These are phyloP conservation scores for Pipa parva DNA, from an alignment of 2,113 vertebrate species.

Conservation along the genomic window DNA sequence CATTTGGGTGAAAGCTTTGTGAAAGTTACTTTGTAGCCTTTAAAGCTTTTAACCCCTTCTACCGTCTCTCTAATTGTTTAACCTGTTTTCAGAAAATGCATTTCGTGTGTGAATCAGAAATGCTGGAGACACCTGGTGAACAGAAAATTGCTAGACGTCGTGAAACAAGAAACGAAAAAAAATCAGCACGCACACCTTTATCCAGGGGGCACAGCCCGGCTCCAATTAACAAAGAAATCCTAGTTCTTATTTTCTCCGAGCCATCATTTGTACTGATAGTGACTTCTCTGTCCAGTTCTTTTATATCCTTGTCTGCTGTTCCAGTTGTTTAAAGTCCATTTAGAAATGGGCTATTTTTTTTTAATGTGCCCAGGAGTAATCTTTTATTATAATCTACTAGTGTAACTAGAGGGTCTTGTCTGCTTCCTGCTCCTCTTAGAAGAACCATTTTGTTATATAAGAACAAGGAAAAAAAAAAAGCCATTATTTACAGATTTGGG, in stretches of 20 bases:
- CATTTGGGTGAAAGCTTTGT: slow-evolving; percentile 35
- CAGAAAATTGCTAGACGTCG: slow-evolving; percentile 52
- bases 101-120: slow-evolving; percentile 57
- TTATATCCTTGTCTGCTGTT: slow-evolving; percentile 58
- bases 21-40: slow-evolving; percentile 39
- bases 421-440: slow-evolving; percentile 34
- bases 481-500: too few species aligned
- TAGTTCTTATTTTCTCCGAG: slow-evolving; percentile 64
- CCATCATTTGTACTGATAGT: slow-evolving; percentile 54
- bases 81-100: slow-evolving; percentile 35
- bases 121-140: slow-evolving; percentile 57
- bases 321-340: slow-evolving; percentile 61
- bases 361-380: slow-evolving; percentile 49
- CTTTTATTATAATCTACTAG: slow-evolving; percentile 35
- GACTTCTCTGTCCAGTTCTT: slow-evolving; percentile 57
- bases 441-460: neutral
- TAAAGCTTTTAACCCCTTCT: slow-evolving; percentile 39
- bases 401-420: slow-evolving; percentile 29
- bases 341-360: slow-evolving; percentile 52
- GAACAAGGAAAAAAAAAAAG: neutral
- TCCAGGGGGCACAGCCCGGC: slow-evolving; percentile 53
- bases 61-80: slow-evolving; percentile 36
- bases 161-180: slow-evolving; percentile 63
- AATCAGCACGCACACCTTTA: slow-evolving; percentile 59
- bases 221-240: slow-evolving; percentile 65